phyloP scores from a whole-genome alignment of 2,888 invertebrate genomes.

The Sesamia inferens region DNA sequence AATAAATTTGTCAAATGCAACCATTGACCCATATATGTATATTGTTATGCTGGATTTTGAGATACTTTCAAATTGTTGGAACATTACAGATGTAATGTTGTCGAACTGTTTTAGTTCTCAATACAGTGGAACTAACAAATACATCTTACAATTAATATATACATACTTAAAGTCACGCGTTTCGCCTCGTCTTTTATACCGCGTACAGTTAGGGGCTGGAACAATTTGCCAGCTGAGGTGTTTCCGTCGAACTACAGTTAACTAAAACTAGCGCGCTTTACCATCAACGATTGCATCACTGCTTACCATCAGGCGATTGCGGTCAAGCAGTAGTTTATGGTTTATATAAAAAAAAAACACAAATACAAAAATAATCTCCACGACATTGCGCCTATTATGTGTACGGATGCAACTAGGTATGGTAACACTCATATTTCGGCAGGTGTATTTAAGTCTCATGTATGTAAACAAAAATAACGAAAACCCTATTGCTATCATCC shows the following conservation, averaged over 20 bases:
- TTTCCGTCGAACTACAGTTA: not conserved
- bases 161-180: not conserved
- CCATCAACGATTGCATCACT: no score
- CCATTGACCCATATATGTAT: conserved; percentile 34
- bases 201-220: no score
- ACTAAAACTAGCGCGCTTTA: no score
- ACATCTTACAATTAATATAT: conserved; percentile 3
- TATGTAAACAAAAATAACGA: not conserved
- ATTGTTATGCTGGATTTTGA: conserved; percentile 20
- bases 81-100: conserved; percentile 1
- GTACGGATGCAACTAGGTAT: not conserved
- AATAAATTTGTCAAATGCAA: conserved; percentile 57
- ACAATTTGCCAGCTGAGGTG: not conserved
- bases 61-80: conserved; percentile 22
- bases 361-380: no score
- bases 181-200: no score
- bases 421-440: not conserved
- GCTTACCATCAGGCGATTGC: no score
- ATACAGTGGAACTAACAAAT: not conserved
- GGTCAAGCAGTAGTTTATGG: no score
- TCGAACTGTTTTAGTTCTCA: not conserved
- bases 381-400: no score
- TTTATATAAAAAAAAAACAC: no score
- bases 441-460: not conserved
- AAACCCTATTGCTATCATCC: not conserved